phyloP scores from a whole-genome alignment of 2,113 vertebrate species.

The Aegotheles bennettii region DNA sequence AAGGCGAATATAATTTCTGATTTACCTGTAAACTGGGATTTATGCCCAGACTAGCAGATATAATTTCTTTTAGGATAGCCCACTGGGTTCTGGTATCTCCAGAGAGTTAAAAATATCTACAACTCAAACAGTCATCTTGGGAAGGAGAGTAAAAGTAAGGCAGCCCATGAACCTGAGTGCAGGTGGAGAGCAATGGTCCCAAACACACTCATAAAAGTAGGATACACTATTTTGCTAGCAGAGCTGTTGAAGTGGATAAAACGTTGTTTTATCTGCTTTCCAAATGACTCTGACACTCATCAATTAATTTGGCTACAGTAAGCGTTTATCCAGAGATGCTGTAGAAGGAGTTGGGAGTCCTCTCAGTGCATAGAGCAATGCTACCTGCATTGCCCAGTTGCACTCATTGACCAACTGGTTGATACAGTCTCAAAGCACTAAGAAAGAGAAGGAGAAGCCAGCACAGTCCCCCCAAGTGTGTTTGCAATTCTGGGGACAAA shows the following conservation, averaged over 20 bases:
- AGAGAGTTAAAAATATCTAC: neutral
- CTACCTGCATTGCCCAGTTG: no score
- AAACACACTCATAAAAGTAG: neutral
- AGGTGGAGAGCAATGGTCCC: neutral
- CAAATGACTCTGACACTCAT: neutral
- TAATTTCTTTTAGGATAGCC: neutral
- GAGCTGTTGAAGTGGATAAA: neutral
- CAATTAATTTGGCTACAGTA: neutral
- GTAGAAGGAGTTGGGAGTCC: neutral
- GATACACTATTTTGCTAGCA: accelerated
- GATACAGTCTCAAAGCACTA: neutral
- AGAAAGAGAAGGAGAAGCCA: neutral
- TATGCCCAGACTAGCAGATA: accelerated
- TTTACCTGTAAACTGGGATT: neutral
- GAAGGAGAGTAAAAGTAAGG: neutral
- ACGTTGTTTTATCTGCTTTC: neutral
- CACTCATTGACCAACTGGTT: neutral
- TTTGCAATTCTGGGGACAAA: neutral
- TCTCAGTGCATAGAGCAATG: neutral
- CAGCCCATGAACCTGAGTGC: neutral
- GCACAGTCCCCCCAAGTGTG: no score
- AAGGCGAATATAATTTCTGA: conserved; percentile 11
- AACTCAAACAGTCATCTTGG: neutral
- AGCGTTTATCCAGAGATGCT: neutral
- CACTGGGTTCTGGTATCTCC: neutral